phyloP scores from a whole-genome alignment of 2,113 vertebrate genomes.

The Lethenteron camtschaticum region DNA sequence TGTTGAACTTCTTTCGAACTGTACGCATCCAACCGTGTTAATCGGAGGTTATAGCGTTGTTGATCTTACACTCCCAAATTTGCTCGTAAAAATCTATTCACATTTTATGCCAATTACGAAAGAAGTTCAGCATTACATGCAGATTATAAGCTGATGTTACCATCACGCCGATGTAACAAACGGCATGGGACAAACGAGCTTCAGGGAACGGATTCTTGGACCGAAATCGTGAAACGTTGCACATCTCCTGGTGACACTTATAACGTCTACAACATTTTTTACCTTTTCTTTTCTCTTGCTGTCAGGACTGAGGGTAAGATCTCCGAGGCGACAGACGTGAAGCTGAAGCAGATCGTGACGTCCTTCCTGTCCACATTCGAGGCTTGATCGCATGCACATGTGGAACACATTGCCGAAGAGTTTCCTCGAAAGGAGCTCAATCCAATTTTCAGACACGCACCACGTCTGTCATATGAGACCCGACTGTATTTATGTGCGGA shows the following conservation, averaged over 20 bases:
- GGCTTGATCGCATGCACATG: constrained; percentile 24
- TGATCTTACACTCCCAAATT: too few species aligned
- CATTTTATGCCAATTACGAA: background rate
- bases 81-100: too few species aligned
- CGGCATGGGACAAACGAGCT: background rate
- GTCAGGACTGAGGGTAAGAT: constrained; percentile 65
- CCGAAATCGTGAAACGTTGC: background rate
- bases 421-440: too few species aligned
- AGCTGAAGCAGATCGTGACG: constrained; percentile 68
- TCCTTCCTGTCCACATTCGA: constrained; percentile 83
- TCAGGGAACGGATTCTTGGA: background rate
- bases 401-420: background rate
- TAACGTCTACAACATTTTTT: background rate
- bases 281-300: constrained; percentile 12
- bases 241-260: background rate
- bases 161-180: background rate
- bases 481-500: too few species aligned
- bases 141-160: background rate
- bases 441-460: too few species aligned
- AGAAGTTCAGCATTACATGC: background rate
- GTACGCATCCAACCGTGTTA: too few species aligned
- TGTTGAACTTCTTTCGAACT: too few species aligned
- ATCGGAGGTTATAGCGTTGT: too few species aligned
- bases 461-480: too few species aligned
- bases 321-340: constrained; percentile 57